Base-by-base conservation (phyloP, 2,797 vertebrate genomes). In the Eutrigla gurnardus region DNA sequence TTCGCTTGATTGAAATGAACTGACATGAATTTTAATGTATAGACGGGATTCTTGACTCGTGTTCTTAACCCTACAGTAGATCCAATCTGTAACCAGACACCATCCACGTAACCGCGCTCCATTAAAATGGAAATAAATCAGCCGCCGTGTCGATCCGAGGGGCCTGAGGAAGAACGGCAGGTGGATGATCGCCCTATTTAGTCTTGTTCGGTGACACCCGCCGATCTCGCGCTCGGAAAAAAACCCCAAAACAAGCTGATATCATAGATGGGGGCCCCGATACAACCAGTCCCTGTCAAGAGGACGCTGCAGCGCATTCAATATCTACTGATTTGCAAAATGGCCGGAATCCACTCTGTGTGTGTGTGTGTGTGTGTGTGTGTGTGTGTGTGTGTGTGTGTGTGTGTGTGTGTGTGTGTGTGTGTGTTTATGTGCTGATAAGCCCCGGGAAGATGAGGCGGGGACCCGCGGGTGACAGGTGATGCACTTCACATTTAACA, bases 401-500 rank as follows among this genome's bases (percentile, higher is more conserved):
- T 7, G 11, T 12, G 32, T 13, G 8, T 35, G 35, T 54, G 39
- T 35, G 33, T 74, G 17, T 58, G 32, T 66, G 32, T 73, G 73
- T 66, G 32, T 73, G 73, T 79, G 63, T 81, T 55, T 75, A 55
- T 77, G 76, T 59, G 78, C 75, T 67, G 89, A 90, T 92, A 92
- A 92, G 80, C 88, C 79, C 42, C 36, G 37, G 69, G 63, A 87
- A 88, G 80, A 89, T 82, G 83, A 87, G 90, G 73, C 47, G 17
- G 66, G 78, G 71, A 80, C 77, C 76, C 54, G 46, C 45, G 10
- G 82, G 88, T 91, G 93, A 91, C 91, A 88, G 85, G 81, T 92
- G 90, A 92, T 81, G 80, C 88, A 89, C 90, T 93, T 93, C 89
- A 93, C 92, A 93, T 94, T 94, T 94, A 94, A 91, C 91, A 85